These are phyloP conservation scores for Drosophila insularis DNA, from an alignment of 1,140 invertebrate species.

Conservation along the genomic window DNA sequence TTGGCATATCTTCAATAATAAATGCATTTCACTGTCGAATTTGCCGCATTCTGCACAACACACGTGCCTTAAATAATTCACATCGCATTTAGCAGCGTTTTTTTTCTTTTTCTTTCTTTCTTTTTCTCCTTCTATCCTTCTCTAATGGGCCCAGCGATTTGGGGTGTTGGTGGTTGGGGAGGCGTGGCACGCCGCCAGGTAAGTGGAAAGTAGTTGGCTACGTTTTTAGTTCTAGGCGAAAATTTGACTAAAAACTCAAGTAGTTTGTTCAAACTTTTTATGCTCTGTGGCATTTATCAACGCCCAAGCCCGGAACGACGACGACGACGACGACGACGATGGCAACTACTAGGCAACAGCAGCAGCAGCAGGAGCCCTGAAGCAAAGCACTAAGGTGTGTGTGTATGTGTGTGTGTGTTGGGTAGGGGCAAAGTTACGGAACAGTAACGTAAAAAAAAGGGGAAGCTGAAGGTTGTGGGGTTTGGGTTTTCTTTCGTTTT, in stretches of 20 bases:
- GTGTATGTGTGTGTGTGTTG: neutral
- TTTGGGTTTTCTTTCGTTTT: neutral
- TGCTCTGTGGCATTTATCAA: constrained; percentile 71
- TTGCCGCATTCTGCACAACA: constrained; percentile 77
- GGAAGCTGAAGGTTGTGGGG: neutral
- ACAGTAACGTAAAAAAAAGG: neutral
- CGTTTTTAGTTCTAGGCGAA: constrained; percentile 71
- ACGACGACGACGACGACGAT: constrained; percentile 41
- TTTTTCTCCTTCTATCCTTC: constrained; percentile 62
- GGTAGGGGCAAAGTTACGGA: neutral
- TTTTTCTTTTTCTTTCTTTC: constrained; percentile 70
- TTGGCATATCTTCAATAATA: constrained; percentile 75
- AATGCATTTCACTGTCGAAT: constrained; percentile 80
- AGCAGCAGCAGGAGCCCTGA: constrained; percentile 30
- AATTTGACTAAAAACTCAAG: constrained; percentile 79
- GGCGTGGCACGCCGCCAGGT: constrained; percentile 69
- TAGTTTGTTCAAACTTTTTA: constrained; percentile 75
- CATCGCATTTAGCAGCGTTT: constrained; percentile 75
- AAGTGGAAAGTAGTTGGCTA: constrained; percentile 76
- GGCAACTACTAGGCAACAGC: constrained; percentile 24
- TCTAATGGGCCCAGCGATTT: constrained; percentile 15
- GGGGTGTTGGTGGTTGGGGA: neutral
- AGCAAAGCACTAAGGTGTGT: neutral
- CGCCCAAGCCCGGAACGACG: constrained; percentile 33
- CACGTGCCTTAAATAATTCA: constrained; percentile 80